Evolutionary conservation across 1,140 invertebrate genomes (phyloP).

Genomic region (Drosophila bocqueti): DNA sequence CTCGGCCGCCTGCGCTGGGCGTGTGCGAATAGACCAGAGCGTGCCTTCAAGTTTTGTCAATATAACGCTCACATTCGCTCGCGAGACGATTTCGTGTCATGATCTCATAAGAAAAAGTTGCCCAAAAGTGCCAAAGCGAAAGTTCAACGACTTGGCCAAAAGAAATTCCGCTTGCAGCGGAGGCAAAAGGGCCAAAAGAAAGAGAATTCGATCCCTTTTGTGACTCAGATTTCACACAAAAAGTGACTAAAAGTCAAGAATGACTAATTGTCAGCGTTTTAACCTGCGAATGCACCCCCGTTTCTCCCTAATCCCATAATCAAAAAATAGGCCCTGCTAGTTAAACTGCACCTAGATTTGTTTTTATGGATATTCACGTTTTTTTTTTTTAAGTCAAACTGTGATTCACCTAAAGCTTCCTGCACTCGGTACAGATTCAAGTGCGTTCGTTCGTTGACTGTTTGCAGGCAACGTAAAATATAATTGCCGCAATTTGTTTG

Average conservation of each 20-base stretch:
- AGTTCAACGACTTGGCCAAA: slow-evolving; percentile 68
- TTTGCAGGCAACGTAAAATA: slow-evolving; percentile 20
- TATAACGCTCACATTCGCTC: slow-evolving; percentile 45
- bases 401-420: slow-evolving; percentile 17
- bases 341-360: slow-evolving; percentile 22
- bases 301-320: slow-evolving; percentile 1
- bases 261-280: slow-evolving; percentile 11
- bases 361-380: slow-evolving; percentile 13
- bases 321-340: slow-evolving; percentile 13
- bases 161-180: slow-evolving; percentile 28
- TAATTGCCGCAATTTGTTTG: slow-evolving; percentile 35
- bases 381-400: not conserved
- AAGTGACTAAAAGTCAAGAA: slow-evolving; percentile 3
- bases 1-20: slow-evolving; percentile 49
- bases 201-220: slow-evolving; percentile 41
- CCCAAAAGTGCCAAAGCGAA: slow-evolving; percentile 42
- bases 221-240: slow-evolving; percentile 35
- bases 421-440: slow-evolving; percentile 8
- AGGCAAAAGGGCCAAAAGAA: slow-evolving; percentile 41
- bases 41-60: slow-evolving; percentile 67
- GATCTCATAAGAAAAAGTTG: slow-evolving; percentile 80
- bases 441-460: slow-evolving; percentile 23
- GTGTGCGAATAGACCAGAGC: slow-evolving; percentile 47
- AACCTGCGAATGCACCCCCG: not conserved
- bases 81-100: slow-evolving; percentile 59